Evolutionary conservation across 2,113 vertebrate species (phyloP), one percentile per base, ranked within the genome.

Genomic region (Scatophagus argus): DNA sequence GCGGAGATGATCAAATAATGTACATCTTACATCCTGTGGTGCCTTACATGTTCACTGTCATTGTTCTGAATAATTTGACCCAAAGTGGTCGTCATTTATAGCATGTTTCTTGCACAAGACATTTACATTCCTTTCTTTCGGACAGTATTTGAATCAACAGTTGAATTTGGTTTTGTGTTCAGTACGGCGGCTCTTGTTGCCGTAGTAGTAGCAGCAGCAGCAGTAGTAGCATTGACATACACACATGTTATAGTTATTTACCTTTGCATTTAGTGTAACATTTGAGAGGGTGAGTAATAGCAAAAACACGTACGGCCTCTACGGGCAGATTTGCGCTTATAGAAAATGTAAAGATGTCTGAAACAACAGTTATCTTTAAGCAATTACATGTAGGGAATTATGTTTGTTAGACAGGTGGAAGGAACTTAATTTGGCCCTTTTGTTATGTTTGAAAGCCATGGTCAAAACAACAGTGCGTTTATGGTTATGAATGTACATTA

Each of bases 141-240:
- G 31, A 34, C 25, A 55, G 23, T 19, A 11, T 84, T 72, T 79
- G 74, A 79, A 89, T 84, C 87, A 89, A 88, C 90, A 84, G 88
- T 85, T 90, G 87, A 88, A 86, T 77, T 3, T 58, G 46, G 11
- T 39, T 61, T 82, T 74, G 23, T 61, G 16, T 8, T 74, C 25
- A 36, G 51, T 3, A 39, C 77, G n/a, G 19, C 58, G 8, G 52
- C 61, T 31, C 61, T 25, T 56, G 39, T 56, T 81, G 58, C 29
- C 29, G 4, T 41, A 29, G 67, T 78, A 31, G 70, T 65, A 61
- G 51, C 61, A 36, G n/a, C n/a, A n/a, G 58, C 29, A 25, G 4
- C 38, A 29, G 67, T 78, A 31, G 70, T 65, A 61, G 51, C 61
- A 36, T 41, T 67, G 75, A 68, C 38, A 56, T 41, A 62, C 76